Base-by-base conservation (phyloP, 2,888 invertebrate genomes). In the Tinea pellionella region DNA sequence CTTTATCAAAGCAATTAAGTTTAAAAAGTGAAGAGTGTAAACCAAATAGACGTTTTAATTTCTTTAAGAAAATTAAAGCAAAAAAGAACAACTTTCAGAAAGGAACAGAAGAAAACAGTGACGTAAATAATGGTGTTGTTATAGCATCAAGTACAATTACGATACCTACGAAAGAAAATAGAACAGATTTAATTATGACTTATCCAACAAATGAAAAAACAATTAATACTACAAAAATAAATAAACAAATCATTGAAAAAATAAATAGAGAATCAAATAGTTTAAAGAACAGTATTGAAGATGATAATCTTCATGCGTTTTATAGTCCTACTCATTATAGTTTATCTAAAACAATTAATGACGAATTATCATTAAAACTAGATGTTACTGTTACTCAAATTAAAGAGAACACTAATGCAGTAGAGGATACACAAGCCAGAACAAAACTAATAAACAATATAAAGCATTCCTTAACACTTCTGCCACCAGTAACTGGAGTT, bases 201-300 rank as follows among this genome's bases (percentile, higher is more conserved):
- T 57, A 57, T 57, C 57, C 57, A 57, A 3, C 57, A 57, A 32
- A 6, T n/a, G 32, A 57, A 57, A 57, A 57, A 15, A 1, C 2
- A 32, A 11, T 32, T n/a, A 19, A 55, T 16, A 18, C 18, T 53
- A 55, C 24, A 18, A 16, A 47, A 47, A 6, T 11, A 8, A 42
- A 42, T 12, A 42, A 4, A 42, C 2, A 47, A 47, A 16, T n/a
- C 2, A 47, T 9, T 18, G 18, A 15, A 47, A 18, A 47, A 9
- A 47, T 8, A 6, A 12, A 3, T 13, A 15, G 2, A 2, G 15
- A 9, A 15, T 2, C 47, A 15, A 47, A 47, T 16, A 47, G 47
- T 18, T 47, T 47, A 15, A 47, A 15, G 13, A 47, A 18, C 24
- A 24, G 15, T 55, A n/a, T 19, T 2, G 15, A 15, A 19, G n/a